Evolutionary conservation across 2,113 vertebrate species (phyloP).

Genomic region (Thalassarche chlororhynchos): DNA sequence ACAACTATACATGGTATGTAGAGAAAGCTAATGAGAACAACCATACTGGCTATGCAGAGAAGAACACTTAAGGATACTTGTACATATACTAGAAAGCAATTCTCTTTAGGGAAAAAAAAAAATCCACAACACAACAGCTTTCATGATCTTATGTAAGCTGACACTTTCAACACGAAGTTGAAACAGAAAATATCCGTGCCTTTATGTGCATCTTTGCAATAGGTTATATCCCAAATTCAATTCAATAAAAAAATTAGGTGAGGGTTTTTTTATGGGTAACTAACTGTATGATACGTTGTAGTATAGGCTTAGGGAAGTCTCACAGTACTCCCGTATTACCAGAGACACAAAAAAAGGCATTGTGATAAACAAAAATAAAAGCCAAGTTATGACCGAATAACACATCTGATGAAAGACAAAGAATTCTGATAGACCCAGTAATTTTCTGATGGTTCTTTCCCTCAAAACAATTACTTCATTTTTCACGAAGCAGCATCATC

Average conservation of each 20-base stretch:
- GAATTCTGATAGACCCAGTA: neutral
- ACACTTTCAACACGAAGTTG: neutral
- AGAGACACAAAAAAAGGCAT: neutral
- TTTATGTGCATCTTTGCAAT: neutral
- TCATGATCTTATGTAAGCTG: neutral
- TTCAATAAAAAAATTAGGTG: accelerated
- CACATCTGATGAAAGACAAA: neutral
- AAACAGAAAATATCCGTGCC: neutral
- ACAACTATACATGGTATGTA: neutral
- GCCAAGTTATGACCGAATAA: neutral
- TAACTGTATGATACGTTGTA: neutral
- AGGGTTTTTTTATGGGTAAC: neutral
- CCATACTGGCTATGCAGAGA: neutral
- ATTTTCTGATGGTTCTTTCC: neutral
- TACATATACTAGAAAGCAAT: neutral
- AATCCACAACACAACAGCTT: neutral
- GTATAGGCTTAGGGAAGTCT: neutral
- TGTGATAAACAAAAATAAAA: neutral
- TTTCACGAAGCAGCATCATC: slow-evolving; percentile 39
- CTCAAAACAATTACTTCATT: slow-evolving; percentile 60
- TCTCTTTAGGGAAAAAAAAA: neutral
- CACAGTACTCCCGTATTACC: neutral
- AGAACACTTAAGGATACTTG: neutral
- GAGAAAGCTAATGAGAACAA: neutral
- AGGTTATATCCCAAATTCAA: neutral